Evolutionary conservation across 30 jellyfish, hydroid and myxozoan species (phyloP).

Genomic region (Turritopsis rubra): DNA sequence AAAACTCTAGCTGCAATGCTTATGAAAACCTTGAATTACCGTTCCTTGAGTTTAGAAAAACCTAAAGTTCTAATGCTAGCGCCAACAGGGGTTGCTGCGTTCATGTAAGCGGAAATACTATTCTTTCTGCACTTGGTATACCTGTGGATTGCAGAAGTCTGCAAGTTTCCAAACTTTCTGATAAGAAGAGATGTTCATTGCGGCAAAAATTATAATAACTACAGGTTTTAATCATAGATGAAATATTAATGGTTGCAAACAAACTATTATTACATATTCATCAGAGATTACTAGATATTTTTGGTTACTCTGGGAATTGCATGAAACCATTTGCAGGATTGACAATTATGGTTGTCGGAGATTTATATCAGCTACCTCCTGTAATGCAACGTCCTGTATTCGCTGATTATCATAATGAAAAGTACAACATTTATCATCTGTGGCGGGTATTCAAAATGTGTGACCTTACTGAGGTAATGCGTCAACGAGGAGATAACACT

Average conservation of each 20-base stretch:
- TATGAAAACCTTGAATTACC: background rate
- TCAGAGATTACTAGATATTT: conserved; percentile 16
- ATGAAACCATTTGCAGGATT: conserved; percentile 14
- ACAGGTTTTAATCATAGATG: conserved; percentile 5
- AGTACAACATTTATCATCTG: no score
- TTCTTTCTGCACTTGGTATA: conserved; percentile 14
- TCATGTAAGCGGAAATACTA: conserved; percentile 6
- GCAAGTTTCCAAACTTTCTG: conserved; percentile 11
- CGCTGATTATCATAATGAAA: no score
- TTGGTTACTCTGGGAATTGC: conserved; percentile 1
- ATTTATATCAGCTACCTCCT: conserved; percentile 14
- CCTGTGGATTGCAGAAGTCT: conserved; percentile 3
- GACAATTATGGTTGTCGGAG: conserved; percentile 12
- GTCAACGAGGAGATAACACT: no score
- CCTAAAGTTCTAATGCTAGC: conserved; percentile 15
- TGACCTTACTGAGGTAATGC: no score
- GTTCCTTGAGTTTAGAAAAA: background rate
- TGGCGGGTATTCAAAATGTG: no score
- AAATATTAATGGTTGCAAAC: conserved; percentile 12
- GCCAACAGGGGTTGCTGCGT: conserved; percentile 14
- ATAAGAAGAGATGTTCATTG: conserved; percentile 15
- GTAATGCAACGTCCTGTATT: no score
- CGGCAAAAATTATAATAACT: background rate
- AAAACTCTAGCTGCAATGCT: conserved; percentile 4
- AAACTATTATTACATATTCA: conserved; percentile 6